Percentiles rank a stretch among this genome's conserved stretches.
Conservation (phyloP, 2,797 vertebrate genomes). For the Gambusia yucatana region DNA sequence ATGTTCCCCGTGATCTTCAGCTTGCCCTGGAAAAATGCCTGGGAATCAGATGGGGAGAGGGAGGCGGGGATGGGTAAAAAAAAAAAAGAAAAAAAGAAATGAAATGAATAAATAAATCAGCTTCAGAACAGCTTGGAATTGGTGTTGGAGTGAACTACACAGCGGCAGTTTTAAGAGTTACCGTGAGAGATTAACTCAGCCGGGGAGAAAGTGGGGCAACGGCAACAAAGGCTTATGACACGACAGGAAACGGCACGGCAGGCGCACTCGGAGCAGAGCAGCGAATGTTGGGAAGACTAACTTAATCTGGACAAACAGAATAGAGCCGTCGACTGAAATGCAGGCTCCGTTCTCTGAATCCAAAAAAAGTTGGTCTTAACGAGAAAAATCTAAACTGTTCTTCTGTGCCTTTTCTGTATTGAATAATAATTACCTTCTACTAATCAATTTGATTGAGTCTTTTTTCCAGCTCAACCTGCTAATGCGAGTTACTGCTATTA, state of each 20-base stretch:
- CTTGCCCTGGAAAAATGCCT: constrained; percentile 97
- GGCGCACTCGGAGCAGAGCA: not conserved
- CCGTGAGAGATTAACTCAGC: constrained; percentile 66
- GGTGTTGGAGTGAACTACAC: constrained; percentile 23
- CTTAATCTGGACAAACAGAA: not conserved
- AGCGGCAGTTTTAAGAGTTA: constrained; percentile 58
- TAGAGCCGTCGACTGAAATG: not conserved
- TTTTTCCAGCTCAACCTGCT: not conserved
- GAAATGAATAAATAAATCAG: not conserved
- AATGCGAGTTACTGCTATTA: not conserved
- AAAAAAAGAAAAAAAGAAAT: not conserved
- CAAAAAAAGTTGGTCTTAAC: not conserved
- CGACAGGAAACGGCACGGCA: constrained; percentile 38
- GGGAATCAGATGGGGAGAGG: constrained; percentile 28
- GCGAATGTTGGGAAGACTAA: not conserved
- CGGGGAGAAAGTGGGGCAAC: constrained; percentile 64
- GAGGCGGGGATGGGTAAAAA: not conserved
- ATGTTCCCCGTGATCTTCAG: constrained; percentile 94
- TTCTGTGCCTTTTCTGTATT: not conserved
- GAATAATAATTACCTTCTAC: not conserved
- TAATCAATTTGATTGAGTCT: not conserved
- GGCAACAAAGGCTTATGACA: constrained; percentile 61
- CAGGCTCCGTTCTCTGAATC: not conserved
- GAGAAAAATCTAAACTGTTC: not conserved
- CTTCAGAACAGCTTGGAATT: constrained; percentile 24